Percentiles rank a stretch among this genome's conserved stretches.
Conservation (phyloP, 2,888 invertebrate species). For the Ecdyonurus torrentis region DNA sequence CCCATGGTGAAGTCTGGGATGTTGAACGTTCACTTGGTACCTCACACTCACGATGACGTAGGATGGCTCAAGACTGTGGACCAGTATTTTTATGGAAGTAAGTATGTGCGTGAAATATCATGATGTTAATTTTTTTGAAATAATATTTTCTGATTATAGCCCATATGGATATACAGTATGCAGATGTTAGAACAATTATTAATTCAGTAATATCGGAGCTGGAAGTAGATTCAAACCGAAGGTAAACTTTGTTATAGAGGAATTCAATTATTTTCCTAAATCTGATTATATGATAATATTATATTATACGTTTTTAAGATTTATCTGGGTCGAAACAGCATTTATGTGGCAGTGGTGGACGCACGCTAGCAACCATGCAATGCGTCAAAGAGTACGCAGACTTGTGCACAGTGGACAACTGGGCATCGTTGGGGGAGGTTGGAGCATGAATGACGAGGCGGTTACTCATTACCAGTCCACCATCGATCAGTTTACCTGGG, state of each 20-base stretch:
- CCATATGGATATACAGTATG: conserved; percentile 43
- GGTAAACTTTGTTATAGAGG: conserved; percentile 33
- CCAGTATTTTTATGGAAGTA: not conserved
- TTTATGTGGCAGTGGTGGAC: conserved; percentile 77
- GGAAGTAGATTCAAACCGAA: conserved; percentile 45
- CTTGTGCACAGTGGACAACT: conserved; percentile 43
- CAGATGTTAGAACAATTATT: conserved; percentile 80
- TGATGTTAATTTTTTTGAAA: no score
- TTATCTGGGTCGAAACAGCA: conserved; percentile 79
- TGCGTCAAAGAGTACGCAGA: conserved; percentile 33
- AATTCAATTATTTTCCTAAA: not conserved
- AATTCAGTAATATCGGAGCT: conserved; percentile 69
- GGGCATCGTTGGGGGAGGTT: conserved; percentile 62
- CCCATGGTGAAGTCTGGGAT: not conserved
- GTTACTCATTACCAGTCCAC: conserved; percentile 51
- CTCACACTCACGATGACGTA: not conserved
- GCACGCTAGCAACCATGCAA: conserved; percentile 35
- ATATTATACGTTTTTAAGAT: conserved; percentile 21
- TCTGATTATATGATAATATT: not conserved
- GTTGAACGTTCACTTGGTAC: not conserved
- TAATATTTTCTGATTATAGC: conserved; percentile 20
- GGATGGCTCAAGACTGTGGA: not conserved
- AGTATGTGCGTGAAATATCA: not conserved
- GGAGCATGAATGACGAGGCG: conserved; percentile 76
- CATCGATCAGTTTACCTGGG: conserved; percentile 60